A percentile compares a stretch with the other conserved stretches of the same genome.
phyloP scores from a whole-genome alignment of 1,140 invertebrate species.

The Neuroterus valhalla region DNA sequence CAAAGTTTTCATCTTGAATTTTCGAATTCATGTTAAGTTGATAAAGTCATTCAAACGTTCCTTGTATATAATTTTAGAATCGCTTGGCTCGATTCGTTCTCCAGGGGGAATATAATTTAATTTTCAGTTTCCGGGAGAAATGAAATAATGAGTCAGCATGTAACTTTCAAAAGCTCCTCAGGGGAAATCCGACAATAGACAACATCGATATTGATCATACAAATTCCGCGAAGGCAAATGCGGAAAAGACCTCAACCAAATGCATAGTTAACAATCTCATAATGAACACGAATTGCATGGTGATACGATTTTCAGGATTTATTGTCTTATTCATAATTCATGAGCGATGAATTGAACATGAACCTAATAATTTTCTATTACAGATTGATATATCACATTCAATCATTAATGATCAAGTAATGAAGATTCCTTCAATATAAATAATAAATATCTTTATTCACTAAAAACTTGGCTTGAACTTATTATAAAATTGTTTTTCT shows the following conservation, averaged over 20 bases:
- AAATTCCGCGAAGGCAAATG: neutral
- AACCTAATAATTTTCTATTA: too few relatives aligned
- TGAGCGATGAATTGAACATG: neutral
- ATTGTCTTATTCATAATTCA: neutral
- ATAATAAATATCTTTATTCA: too few relatives aligned
- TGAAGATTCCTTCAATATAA: too few relatives aligned
- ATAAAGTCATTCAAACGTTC: neutral
- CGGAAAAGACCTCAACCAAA: neutral
- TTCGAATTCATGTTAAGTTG: neutral
- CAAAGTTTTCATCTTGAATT: neutral
- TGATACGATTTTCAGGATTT: slow-evolving; percentile 2
- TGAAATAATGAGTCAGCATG: neutral
- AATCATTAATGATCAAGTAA: too few relatives aligned
- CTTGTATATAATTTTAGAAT: too few relatives aligned
- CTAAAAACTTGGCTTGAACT: too few relatives aligned
- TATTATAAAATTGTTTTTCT: too few relatives aligned
- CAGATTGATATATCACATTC: too few relatives aligned
- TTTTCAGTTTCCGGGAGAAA: too few relatives aligned
- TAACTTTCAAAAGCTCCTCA: neutral
- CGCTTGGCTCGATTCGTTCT: too few relatives aligned
- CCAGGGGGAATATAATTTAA: too few relatives aligned
- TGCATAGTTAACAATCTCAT: neutral
- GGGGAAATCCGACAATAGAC: neutral
- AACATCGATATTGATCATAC: slow-evolving; percentile 8
- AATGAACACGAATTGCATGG: slow-evolving; percentile 16